Evolutionary conservation across 35 echinoderm and acorn worm genomes (phyloP), one percentile per base, ranked within the genome.

Genomic region (Nesometra sesokonis): DNA sequence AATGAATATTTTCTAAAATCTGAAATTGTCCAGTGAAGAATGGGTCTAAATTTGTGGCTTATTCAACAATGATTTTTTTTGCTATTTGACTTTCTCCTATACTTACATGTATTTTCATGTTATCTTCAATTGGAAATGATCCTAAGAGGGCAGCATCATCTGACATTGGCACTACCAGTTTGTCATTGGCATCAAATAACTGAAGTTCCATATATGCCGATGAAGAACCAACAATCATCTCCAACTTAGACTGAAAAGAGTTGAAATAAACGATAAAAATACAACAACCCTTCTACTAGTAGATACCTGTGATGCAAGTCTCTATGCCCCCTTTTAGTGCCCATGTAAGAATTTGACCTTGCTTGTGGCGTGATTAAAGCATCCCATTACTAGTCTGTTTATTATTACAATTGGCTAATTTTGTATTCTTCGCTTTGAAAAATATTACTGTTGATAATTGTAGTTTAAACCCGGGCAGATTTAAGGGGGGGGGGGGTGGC

Each of bases 21-120:
- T n/a, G n/a, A n/a, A n/a, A n/a, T n/a, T n/a, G n/a, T n/a, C n/a
- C n/a, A n/a, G n/a, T n/a, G n/a, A n/a, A n/a, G n/a, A n/a, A n/a
- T n/a, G n/a, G n/a, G n/a, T n/a, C n/a, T n/a, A n/a, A n/a, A n/a
- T n/a, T n/a, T n/a, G n/a, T n/a, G n/a, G n/a, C n/a, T n/a, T n/a
- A n/a, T n/a, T n/a, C n/a, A n/a, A n/a, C n/a, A n/a, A n/a, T n/a
- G n/a, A n/a, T n/a, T n/a, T n/a, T n/a, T n/a, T n/a, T n/a, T n/a
- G n/a, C n/a, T n/a, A n/a, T n/a, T n/a, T n/a, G n/a, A n/a, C n/a
- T n/a, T n/a, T n/a, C n/a, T n/a, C n/a, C n/a, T n/a, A 27, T 35
- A 87, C 92, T 97, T 83, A 97, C 95, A 86, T 97, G 91, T 82
- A 97, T 93, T 87, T 87, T 97, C 95, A 97, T 97, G 17, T 87